A percentile compares a stretch with the other conserved stretches of the same genome.
Evolutionary conservation across 2,113 vertebrate genomes (phyloP).

Genomic region (Lophotis ruficrista): DNA sequence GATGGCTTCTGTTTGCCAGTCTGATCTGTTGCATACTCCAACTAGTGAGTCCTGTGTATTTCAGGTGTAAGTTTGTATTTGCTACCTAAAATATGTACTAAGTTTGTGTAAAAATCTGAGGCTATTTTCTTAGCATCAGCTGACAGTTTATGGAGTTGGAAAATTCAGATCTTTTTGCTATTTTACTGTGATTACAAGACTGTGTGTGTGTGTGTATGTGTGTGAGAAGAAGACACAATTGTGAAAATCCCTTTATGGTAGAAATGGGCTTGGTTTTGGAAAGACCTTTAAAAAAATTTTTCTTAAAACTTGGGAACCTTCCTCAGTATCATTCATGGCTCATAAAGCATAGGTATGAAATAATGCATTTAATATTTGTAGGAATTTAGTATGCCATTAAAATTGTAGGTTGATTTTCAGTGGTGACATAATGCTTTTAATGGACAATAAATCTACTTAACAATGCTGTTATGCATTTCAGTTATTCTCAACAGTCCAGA

Average conservation of each 20-base stretch:
- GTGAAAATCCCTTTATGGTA: background rate
- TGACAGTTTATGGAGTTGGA: background rate
- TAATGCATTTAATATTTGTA: background rate
- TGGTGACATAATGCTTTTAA: background rate
- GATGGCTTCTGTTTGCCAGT: background rate
- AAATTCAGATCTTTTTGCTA: background rate
- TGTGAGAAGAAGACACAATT: background rate
- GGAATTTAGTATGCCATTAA: background rate
- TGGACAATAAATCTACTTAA: background rate
- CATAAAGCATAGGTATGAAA: background rate
- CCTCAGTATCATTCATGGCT: background rate
- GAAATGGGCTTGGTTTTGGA: background rate
- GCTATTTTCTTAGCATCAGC: background rate
- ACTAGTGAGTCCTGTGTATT: background rate
- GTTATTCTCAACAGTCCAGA: constrained; percentile 15
- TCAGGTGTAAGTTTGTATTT: constrained; percentile 10
- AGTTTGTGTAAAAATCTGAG: background rate
- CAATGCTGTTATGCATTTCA: background rate
- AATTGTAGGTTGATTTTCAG: background rate
- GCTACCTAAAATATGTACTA: background rate
- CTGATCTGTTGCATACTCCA: background rate
- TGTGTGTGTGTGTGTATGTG: too few species aligned
- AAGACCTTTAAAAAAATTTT: background rate
- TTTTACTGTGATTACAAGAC: background rate
- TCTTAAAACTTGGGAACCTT: background rate